A percentile compares a stretch with the other conserved stretches of the same genome.
These are phyloP conservation scores for Semotilus atromaculatus DNA, from an alignment of 2,797 vertebrate genomes.

Conservation along the genomic window DNA sequence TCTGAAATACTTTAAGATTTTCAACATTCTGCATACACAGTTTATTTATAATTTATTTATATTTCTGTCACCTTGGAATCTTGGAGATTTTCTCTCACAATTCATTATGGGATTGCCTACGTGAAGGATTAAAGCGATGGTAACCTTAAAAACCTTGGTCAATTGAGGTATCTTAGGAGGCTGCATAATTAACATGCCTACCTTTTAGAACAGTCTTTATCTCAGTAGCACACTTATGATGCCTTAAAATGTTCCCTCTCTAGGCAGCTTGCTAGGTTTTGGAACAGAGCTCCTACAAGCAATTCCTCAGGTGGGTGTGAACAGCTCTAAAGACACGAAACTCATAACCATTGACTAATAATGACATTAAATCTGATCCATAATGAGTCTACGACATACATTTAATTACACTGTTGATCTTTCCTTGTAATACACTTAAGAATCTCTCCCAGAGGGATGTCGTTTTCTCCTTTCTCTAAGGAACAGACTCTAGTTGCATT, in stretches of 20 bases:
- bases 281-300: neutral
- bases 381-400: constrained; percentile 12
- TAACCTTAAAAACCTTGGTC: neutral
- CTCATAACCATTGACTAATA: neutral
- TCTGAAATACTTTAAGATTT: neutral
- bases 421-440: constrained; percentile 12
- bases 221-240: neutral
- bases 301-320: neutral
- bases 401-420: constrained; percentile 24
- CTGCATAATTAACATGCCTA: neutral
- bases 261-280: constrained; percentile 1
- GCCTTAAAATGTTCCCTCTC: neutral
- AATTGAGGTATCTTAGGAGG: neutral
- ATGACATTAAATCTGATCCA: neutral
- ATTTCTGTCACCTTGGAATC: neutral
- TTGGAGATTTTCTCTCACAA: neutral
- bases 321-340: neutral
- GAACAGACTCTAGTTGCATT: constrained; percentile 41
- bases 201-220: neutral
- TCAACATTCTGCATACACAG: neutral
- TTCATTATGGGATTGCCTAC: neutral
- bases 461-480: constrained; percentile 28
- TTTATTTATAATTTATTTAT: neutral
- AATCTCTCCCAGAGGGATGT: constrained; percentile 33
- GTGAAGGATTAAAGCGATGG: neutral